Evolutionary conservation across 2,113 vertebrate genomes (phyloP).

Genomic region (Upupa epops): DNA sequence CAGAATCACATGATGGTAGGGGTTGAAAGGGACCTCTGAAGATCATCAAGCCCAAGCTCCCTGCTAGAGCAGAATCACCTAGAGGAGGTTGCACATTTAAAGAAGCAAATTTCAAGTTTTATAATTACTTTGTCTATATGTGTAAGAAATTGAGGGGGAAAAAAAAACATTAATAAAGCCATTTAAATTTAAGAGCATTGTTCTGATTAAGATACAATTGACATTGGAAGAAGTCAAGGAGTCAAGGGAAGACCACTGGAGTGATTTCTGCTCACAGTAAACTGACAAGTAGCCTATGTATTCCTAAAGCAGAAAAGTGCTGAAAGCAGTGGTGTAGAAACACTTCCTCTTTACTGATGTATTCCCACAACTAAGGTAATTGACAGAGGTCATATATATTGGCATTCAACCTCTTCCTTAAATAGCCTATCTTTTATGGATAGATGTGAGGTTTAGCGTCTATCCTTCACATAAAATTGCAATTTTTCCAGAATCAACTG

Average conservation of each 20-base stretch:
- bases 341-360: neutral
- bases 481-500: neutral
- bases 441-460: neutral
- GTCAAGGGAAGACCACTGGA: neutral
- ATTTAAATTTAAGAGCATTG: neutral
- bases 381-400: neutral
- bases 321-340: neutral
- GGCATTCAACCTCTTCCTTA: neutral
- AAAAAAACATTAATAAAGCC: neutral
- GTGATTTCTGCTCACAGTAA: neutral
- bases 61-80: no score
- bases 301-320: neutral
- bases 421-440: neutral
- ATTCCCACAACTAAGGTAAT: neutral
- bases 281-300: neutral
- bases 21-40: no score
- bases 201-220: neutral
- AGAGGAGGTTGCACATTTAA: no score
- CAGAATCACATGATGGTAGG: no score
- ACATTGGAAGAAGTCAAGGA: neutral
- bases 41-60: no score
- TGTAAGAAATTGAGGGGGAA: neutral
- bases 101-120: neutral
- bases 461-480: neutral
- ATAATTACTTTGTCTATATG: neutral